Percentiles rank a stretch among this genome's conserved stretches.
These are phyloP conservation scores for Daphoenositta chrysoptera DNA, from an alignment of 2,113 vertebrate species.

Conservation along the genomic window DNA sequence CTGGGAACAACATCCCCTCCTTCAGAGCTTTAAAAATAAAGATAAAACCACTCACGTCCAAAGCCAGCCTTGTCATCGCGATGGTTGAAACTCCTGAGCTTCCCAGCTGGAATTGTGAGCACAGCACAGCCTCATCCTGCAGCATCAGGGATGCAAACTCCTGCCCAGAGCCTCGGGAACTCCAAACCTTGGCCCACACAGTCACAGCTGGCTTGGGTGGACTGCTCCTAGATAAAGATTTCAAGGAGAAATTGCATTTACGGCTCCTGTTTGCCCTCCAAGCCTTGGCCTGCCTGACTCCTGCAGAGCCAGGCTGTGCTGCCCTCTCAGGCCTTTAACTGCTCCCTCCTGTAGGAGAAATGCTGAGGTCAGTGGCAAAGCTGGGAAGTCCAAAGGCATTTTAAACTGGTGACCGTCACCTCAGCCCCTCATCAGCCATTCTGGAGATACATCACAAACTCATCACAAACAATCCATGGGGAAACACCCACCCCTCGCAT, in stretches of 20 bases:
- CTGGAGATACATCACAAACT: neutral
- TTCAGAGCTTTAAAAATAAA: neutral
- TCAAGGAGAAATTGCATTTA: neutral
- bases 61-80: neutral
- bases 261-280: neutral
- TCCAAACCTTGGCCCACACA: neutral
- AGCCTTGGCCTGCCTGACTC: neutral
- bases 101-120: neutral
- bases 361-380: conserved; percentile 35
- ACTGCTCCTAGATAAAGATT: neutral
- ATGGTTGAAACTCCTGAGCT: neutral
- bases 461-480: neutral
- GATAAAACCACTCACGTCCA: neutral
- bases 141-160: neutral
- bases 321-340: conserved; percentile 7
- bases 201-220: neutral
- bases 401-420: neutral
- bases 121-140: neutral
- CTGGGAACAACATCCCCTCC: neutral
- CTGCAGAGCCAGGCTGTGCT: neutral
- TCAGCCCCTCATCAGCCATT: neutral
- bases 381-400: conserved; percentile 2
- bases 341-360: conserved; percentile 10
- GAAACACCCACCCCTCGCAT: neutral
- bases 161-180: neutral